Percentiles rank a stretch among this genome's conserved stretches.
Conservation (phyloP, 2,113 vertebrate genomes). For the Elephantulus edwardii region DNA sequence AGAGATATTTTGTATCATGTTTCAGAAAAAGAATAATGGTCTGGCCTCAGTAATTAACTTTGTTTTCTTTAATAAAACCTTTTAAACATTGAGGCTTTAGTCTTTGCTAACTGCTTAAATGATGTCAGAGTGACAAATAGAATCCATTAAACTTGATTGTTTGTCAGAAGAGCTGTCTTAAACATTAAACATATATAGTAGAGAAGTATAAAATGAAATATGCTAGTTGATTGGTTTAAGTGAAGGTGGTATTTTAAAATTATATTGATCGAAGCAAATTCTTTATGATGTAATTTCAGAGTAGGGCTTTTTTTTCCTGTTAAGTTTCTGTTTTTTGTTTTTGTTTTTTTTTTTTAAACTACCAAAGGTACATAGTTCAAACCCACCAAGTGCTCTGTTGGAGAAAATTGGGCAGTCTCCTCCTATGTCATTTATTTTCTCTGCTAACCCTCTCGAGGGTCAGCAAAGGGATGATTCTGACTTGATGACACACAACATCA, state of each 20-base stretch:
- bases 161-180: constrained; percentile 56
- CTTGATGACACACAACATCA: too few relatives aligned
- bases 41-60: constrained; percentile 55
- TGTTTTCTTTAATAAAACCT: constrained; percentile 46
- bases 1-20: neutral
- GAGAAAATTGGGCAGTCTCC: too few relatives aligned
- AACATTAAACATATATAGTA: constrained; percentile 49
- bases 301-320: constrained; percentile 46
- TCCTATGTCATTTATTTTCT: too few relatives aligned
- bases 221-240: constrained; percentile 40
- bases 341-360: too few relatives aligned
- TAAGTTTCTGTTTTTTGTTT: neutral
- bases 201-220: constrained; percentile 55
- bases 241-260: constrained; percentile 32
- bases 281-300: constrained; percentile 14
- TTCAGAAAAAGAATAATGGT: constrained; percentile 57
- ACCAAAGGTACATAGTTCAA: too few relatives aligned
- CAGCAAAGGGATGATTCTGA: too few relatives aligned
- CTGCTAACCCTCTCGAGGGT: too few relatives aligned
- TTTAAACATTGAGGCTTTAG: constrained; percentile 5
- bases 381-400: too few relatives aligned
- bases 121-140: constrained; percentile 66
- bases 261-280: constrained; percentile 56
- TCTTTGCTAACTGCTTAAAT: constrained; percentile 45
- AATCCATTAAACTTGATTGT: constrained; percentile 64